These are phyloP conservation scores for Troides oblongomaculatus DNA, from an alignment of 2,888 invertebrate genomes.

Conservation along the genomic window DNA sequence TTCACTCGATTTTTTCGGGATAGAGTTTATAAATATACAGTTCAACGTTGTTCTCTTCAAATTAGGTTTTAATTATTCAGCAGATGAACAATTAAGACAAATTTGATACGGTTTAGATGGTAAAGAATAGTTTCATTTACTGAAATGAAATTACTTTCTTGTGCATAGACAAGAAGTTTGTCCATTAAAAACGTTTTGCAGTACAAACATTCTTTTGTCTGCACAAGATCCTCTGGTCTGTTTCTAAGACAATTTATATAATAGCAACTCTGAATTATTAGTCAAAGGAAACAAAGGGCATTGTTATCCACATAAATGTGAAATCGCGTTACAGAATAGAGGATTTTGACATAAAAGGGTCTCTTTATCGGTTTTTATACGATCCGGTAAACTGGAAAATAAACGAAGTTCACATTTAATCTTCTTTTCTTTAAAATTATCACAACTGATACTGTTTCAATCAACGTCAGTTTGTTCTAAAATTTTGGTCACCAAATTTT, in stretches of 20 bases:
- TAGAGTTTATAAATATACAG: neutral
- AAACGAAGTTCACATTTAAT: slow-evolving; percentile 31
- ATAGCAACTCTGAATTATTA: slow-evolving; percentile 47
- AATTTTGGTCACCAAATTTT: too few relatives aligned
- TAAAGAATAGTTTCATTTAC: slow-evolving; percentile 14
- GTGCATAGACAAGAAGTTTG: slow-evolving; percentile 29
- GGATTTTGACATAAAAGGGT: slow-evolving; percentile 50
- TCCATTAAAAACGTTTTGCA: slow-evolving; percentile 30
- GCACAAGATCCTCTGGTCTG: slow-evolving; percentile 23
- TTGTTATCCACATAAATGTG: slow-evolving; percentile 52
- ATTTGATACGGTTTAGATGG: neutral
- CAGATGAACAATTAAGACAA: neutral
- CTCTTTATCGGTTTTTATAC: slow-evolving; percentile 42
- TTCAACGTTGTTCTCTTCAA: neutral
- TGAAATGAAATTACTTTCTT: slow-evolving; percentile 26
- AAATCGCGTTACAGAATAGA: slow-evolving; percentile 51
- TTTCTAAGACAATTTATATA: slow-evolving; percentile 35
- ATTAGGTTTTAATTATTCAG: neutral
- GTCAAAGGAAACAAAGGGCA: slow-evolving; percentile 54
- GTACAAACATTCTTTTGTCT: slow-evolving; percentile 23
- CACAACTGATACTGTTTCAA: neutral
- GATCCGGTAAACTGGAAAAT: slow-evolving; percentile 39
- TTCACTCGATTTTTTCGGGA: slow-evolving; percentile 1
- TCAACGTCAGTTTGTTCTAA: neutral
- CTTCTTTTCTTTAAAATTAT: slow-evolving; percentile 8